These are phyloP conservation scores for Caenorhabditis panamensis DNA, from an alignment of 2,888 invertebrate species.

Conservation along the genomic window DNA sequence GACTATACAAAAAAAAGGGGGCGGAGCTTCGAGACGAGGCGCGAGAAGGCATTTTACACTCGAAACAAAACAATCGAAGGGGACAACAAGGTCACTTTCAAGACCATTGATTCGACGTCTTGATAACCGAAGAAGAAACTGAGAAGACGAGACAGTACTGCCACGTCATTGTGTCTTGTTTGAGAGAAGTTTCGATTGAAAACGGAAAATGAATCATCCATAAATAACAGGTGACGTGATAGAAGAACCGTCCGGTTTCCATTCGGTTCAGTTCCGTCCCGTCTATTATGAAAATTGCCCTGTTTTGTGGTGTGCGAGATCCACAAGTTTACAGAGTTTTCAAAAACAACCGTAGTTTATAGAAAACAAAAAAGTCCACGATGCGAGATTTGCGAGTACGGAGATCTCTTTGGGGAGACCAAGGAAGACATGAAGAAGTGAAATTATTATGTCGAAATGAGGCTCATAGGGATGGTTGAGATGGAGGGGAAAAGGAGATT, in stretches of 20 bases:
- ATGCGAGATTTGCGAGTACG: conserved; percentile 26
- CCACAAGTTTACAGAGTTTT: background rate
- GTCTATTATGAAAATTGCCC: conserved; percentile 34
- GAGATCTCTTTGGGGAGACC: too few relatives aligned
- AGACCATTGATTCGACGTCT: conserved; percentile 28
- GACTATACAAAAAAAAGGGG: conserved; percentile 2
- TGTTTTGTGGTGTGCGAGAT: background rate
- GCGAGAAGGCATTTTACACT: conserved; percentile 45
- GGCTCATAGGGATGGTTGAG: conserved; percentile 26
- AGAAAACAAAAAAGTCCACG: conserved; percentile 15
- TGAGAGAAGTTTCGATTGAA: background rate
- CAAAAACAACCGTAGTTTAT: conserved; percentile 33
- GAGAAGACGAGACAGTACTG: too few relatives aligned
- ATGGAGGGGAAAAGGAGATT: conserved; percentile 2
- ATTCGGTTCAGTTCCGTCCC: background rate
- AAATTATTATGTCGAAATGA: conserved; percentile 33
- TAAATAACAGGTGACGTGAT: conserved; percentile 25
- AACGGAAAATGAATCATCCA: conserved; percentile 31
- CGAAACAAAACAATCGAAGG: conserved; percentile 36
- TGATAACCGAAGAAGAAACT: conserved; percentile 22
- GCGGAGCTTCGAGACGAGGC: conserved; percentile 25
- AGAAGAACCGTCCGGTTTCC: conserved; percentile 2
- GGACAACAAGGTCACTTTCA: conserved; percentile 47
- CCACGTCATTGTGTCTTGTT: conserved; percentile 39
- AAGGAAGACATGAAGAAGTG: conserved; percentile 1